Base-by-base conservation (phyloP, 2,797 vertebrate genomes). In the Perdix hodgsoniae region DNA sequence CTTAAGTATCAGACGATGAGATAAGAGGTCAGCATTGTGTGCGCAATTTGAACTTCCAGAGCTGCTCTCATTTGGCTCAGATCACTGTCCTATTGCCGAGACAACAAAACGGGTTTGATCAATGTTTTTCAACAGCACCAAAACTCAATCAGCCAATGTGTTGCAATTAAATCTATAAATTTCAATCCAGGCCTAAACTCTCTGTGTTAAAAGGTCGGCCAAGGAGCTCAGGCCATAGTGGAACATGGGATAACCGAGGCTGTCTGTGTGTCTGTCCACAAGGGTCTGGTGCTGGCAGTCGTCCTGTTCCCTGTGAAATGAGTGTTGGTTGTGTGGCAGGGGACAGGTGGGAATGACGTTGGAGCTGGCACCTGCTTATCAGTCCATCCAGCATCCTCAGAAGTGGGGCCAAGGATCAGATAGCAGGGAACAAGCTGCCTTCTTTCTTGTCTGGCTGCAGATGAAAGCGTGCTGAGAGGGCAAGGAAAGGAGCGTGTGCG, bases 1-100 rank as follows among this genome's bases (percentile, higher is more conserved):
- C 42, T 70, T 76, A 35, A 90, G 91, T 91, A 40, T 84, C 77
- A 95, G 85, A 94, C 52, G 31, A 92, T 95, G 95, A 95, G 95
- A 88, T 93, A 94, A 96, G 87, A 76, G 83, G 29, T 27, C 39
- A 63, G 78, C 1, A 10, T 24, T 10, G 61, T 83, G 47, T 26
- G 8, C 92, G 92, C 74, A 77, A 83, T 76, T 81, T 84, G 40
- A 64, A n/a, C 80, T 94, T 82, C 87, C 85, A 96, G 86, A 39
- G 63, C 76, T 82, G 47, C 24, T 86, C 79, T 65, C 22, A 9
- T 18, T 90, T 95, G 91, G 79, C 83, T 86, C 57, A 26, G 21
- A 35, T 64, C 19, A 5, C 73, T 18, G 35, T 35, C 59, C 44
- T n/a, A 39, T 4, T 79, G 73, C 85, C 74, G 83, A 79, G 71